Base-by-base conservation (phyloP, 2,888 invertebrate species). In the Drosophila setosimentum region DNA sequence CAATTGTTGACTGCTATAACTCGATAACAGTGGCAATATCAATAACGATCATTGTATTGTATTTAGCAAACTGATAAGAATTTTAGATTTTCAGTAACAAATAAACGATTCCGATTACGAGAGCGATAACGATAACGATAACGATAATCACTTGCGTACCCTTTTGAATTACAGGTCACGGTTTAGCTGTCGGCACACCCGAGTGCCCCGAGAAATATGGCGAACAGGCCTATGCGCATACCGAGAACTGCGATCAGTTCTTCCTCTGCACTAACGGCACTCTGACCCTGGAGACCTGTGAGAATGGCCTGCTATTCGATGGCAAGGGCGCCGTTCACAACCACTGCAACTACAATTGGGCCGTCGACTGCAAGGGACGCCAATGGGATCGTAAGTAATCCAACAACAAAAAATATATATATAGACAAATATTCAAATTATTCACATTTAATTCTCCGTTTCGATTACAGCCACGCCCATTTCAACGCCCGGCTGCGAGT, bases 311-410 rank as follows among this genome's bases (percentile, higher is more conserved):
- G 35, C 94, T 98, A 49, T 98, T 97, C 92, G 98, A 98, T 92
- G 98, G 98, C 68, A 97, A 97, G 91, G 98, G 98, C 2, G 95
- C 96, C 27, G 96, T 97, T 0, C 96, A 98, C 94, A 96, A 98
- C 93, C 97, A 98, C 94, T 98, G 98, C 95, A 98, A 98, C 94
- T 98, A 98, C 94, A 94, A 97, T 94, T 98, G 98, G 98, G 98
- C 97, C 16, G 98, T 96, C 4, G 95, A 98, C 79, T 98, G 98
- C 91, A 97, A 96, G 58, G 94, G 95, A 64, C 95, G 97, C 85
- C 96, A 96, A 92, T 95, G 96, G 88, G 97, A 97, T 89, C 93
- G 97, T 97, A 94, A 95, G 96, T 87, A 29, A 5, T n/a, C 3
- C 13, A 21, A 16, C 3, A 33, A 16, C 27, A 27, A 21, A 29